Conservation (phyloP, 2,888 invertebrate genomes). For the Dryocosmus kuriphilus region DNA sequence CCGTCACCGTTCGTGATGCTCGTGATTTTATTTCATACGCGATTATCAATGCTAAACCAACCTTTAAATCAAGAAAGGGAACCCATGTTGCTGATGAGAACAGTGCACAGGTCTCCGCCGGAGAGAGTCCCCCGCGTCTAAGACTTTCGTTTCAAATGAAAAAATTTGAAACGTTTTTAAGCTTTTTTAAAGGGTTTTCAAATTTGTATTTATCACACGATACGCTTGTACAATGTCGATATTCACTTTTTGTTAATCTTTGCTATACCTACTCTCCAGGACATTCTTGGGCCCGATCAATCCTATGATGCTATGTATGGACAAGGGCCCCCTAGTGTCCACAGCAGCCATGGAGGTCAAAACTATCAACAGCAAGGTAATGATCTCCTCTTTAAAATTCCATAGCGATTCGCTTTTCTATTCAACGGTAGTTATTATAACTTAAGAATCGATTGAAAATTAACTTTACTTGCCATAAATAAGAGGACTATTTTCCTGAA, state of each 20-base stretch:
- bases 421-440: neutral
- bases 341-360: constrained; percentile 88
- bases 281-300: constrained; percentile 94
- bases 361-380: constrained; percentile 93
- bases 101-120: too few species aligned
- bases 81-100: too few species aligned
- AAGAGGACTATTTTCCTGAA: too few species aligned
- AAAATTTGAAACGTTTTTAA: too few species aligned
- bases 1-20: too few species aligned
- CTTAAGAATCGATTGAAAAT: neutral
- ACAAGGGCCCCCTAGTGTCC: constrained; percentile 93
- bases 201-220: too few species aligned
- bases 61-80: too few species aligned
- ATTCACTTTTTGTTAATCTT: constrained; percentile 74
- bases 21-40: too few species aligned
- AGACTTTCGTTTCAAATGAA: too few species aligned
- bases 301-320: constrained; percentile 96
- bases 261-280: constrained; percentile 81
- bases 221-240: constrained; percentile 55
- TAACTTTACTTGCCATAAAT: neutral
- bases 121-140: too few species aligned
- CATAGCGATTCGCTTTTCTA: constrained; percentile 16
- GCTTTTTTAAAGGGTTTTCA: too few species aligned
- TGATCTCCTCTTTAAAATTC: constrained; percentile 60
- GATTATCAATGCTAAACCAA: too few species aligned